Base-by-base conservation (phyloP, 2,797 vertebrate species). In the Phylloscopus collybita region DNA sequence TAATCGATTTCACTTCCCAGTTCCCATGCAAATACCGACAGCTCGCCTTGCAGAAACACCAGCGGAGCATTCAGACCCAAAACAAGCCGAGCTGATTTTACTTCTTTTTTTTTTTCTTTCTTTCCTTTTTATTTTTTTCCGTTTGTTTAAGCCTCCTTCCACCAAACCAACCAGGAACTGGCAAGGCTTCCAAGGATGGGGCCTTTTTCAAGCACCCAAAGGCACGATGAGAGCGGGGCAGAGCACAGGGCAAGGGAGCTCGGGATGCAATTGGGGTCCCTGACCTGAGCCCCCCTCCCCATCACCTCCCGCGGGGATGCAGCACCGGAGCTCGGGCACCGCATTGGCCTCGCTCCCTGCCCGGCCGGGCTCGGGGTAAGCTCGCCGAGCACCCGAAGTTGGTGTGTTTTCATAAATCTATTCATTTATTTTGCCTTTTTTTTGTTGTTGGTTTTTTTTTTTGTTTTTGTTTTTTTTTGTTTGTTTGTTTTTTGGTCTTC, bases 1-100 rank as follows among this genome's bases (percentile, higher is more conserved):
- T 51, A 5, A 91, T 42, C 16, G 72, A 91, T 97, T 92, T 96
- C 93, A 91, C 91, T 96, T 95, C 95, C 87, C 66, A 9, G 80
- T 95, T 94, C 75, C 85, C 84, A 96, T 74, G 94, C 94, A 96
- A 97, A 97, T 87, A 18, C 29, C 13, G 2, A 0, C 73, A 18
- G 83, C 80, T 76, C 80, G 0, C 34, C 71, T 42, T 10, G 44
- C 78, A 70, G 65, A 86, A 91, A 38, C 80, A 34, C 4, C 42
- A 56, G 62, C 72, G 4, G 16, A 62, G 38, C 42, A 2, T 21
- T 49, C 6, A 23, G 27, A 81, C 66, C 40, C 59, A 20, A 29
- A 88, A 47, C 89, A 74, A 80, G 61, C 75, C 18, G 26, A 56
- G 20, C 36, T 1, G 16, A 42, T 21, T 34, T 70, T n/a, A 16